Evolutionary conservation across 2,888 invertebrate species (phyloP).

Genomic region (Erannis defoliaria): DNA sequence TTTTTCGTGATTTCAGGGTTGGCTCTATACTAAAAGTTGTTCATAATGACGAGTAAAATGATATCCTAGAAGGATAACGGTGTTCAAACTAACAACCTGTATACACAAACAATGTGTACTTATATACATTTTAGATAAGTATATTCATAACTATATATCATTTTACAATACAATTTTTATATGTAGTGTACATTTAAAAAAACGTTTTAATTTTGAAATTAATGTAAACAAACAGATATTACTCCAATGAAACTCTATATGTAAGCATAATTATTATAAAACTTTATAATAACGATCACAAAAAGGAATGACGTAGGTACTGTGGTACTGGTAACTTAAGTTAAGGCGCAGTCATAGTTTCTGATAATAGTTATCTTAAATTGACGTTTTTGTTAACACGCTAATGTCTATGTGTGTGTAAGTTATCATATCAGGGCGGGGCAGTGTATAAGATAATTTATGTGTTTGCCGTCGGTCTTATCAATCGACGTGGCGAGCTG

Average conservation of each 20-base stretch:
- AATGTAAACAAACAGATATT: background rate
- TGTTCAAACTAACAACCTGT: no score
- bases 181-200: no score
- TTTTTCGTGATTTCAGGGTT: no score
- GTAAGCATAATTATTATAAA: background rate
- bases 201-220: background rate
- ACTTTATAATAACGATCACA: conserved; percentile 1
- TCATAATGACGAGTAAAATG: no score
- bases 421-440: conserved; percentile 24
- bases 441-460: conserved; percentile 26
- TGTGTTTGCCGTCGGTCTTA: conserved; percentile 10
- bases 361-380: conserved; percentile 15
- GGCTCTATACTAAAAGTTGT: no score
- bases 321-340: no score
- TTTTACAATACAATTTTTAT: background rate
- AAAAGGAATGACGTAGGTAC: conserved; percentile 24
- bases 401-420: conserved; percentile 2
- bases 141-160: no score
- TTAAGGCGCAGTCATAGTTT: background rate
- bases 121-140: no score
- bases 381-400: conserved; percentile 22
- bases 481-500: conserved; percentile 12
- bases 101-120: no score
- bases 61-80: no score
- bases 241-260: background rate